Evolutionary conservation across 92 coral and sea anemone genomes (phyloP).

Genomic region (Chrysogorgia sp.): DNA sequence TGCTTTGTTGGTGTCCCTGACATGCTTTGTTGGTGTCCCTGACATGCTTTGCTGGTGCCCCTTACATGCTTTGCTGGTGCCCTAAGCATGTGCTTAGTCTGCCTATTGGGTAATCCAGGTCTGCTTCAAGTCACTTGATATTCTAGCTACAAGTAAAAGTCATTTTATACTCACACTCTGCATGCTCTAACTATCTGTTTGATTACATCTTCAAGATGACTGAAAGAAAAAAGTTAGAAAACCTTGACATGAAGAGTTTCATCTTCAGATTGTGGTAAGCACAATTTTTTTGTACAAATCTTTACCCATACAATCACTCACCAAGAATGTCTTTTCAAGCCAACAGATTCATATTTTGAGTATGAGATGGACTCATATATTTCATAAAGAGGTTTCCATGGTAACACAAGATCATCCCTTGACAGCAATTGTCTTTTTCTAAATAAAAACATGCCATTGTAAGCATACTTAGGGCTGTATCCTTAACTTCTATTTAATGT

Average conservation of each 20-base stretch:
- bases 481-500: no score
- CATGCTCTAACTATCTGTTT: constrained; percentile 8
- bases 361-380: constrained; percentile 76
- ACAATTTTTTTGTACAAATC: neutral
- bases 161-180: constrained; percentile 29
- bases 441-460: constrained; percentile 3
- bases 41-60: no score
- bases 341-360: constrained; percentile 84
- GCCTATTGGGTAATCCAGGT: no score
- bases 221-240: constrained; percentile 1
- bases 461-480: no score
- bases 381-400: constrained; percentile 83
- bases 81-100: no score
- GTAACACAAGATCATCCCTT: constrained; percentile 82
- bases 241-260: no score
- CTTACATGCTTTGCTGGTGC: no score
- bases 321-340: constrained; percentile 87
- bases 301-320: constrained; percentile 40
- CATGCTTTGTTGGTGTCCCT: no score
- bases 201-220: constrained; percentile 31
- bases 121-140: no score
- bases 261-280: neutral
- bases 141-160: constrained; percentile 19
- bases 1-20: no score
- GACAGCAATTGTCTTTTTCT: constrained; percentile 86